Evolutionary conservation across 2,888 invertebrate species (phyloP).

Genomic region (Linhomoeus sp.): DNA sequence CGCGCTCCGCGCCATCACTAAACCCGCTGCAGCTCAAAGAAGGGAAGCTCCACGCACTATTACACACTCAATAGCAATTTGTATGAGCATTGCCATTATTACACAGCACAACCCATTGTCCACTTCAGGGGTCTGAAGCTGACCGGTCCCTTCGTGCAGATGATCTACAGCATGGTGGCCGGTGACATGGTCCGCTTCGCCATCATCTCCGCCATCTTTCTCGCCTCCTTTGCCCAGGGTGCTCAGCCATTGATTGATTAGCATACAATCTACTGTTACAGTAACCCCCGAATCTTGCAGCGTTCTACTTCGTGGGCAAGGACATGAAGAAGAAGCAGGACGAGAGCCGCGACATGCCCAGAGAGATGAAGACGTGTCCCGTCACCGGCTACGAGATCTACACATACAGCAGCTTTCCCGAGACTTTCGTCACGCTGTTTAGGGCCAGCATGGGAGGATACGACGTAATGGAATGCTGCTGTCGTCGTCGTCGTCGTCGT

Average conservation of each 20-base stretch:
- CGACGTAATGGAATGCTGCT: conserved; percentile 69
- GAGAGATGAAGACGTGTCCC: background rate
- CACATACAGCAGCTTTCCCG: conserved; percentile 48
- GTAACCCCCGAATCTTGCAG: too few species aligned
- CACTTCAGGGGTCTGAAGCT: conserved; percentile 32
- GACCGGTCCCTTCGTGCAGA: conserved; percentile 94
- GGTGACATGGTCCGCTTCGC: conserved; percentile 97
- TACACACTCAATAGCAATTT: too few species aligned
- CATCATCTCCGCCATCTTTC: conserved; percentile 79
- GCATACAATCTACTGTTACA: too few species aligned
- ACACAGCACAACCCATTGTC: too few species aligned
- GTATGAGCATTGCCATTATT: too few species aligned
- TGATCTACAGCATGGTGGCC: conserved; percentile 97
- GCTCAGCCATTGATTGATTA: too few species aligned
- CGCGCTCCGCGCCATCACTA: too few species aligned
- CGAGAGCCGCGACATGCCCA: background rate
- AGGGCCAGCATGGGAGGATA: conserved; percentile 94
- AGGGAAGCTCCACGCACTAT: too few species aligned
- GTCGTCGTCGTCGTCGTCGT: too few species aligned
- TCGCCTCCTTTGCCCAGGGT: conserved; percentile 88
- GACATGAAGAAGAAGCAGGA: conserved; percentile 29
- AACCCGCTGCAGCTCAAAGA: too few species aligned
- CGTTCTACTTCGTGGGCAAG: conserved; percentile 62
- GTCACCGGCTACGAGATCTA: conserved; percentile 17
- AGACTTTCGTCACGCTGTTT: conserved; percentile 92